Percentiles rank a stretch among this genome's conserved stretches.
Evolutionary conservation across 2,113 vertebrate genomes (phyloP).

Genomic region (Psettodes erumei): DNA sequence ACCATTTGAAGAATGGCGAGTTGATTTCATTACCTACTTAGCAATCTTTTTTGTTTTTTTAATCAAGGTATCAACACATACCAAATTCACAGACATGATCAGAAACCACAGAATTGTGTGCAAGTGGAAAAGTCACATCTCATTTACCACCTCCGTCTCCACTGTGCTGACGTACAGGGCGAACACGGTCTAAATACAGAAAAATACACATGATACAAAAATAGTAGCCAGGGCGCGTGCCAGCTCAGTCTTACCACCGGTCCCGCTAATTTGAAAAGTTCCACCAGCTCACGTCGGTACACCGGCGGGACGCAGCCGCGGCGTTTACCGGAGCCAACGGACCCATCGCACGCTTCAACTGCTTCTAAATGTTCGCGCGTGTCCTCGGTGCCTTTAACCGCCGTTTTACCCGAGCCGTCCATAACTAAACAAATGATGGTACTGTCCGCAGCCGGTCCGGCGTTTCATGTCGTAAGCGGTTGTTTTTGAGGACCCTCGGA

Average conservation of each 20-base stretch:
- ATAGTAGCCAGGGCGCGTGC: not conserved
- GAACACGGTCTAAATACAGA: not conserved
- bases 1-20: too few species aligned
- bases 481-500: not conserved
- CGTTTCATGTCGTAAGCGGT: fast-evolving
- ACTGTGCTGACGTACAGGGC: not conserved
- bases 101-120: too few species aligned
- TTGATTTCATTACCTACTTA: not conserved
- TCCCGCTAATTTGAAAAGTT: constrained; percentile 76
- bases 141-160: not conserved
- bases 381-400: fast-evolving
- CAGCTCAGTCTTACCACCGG: constrained; percentile 72
- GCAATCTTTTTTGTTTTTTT: too few species aligned
- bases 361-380: constrained; percentile 1
- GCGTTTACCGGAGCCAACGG: fast-evolving
- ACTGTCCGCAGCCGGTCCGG: not conserved
- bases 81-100: not conserved
- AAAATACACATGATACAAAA: not conserved
- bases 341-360: too few species aligned
- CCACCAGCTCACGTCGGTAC: constrained; percentile 66
- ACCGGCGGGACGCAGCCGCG: constrained; percentile 44
- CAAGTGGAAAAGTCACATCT: not conserved
- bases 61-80: too few species aligned
- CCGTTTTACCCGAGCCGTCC: constrained; percentile 11
- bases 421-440: not conserved